Evolutionary conservation across 2,888 invertebrate genomes (phyloP).

Genomic region (Chirona hameri): DNA sequence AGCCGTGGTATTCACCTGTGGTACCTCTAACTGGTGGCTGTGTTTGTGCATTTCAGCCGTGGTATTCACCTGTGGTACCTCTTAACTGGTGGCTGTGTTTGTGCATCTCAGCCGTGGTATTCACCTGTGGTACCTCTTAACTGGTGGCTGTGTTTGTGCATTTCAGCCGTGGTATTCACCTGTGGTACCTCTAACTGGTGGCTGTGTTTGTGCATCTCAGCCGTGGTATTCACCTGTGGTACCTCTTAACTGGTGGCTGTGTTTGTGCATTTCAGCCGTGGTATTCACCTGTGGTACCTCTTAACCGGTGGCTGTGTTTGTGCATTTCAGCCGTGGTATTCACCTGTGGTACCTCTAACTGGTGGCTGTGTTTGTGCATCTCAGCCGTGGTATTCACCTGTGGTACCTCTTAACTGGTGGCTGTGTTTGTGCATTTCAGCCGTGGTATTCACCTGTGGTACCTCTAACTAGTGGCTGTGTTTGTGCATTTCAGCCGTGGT

Average conservation of each 20-base stretch:
- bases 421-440: too few relatives aligned
- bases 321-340: constrained; percentile 56
- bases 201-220: too few relatives aligned
- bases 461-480: too few relatives aligned
- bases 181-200: too few relatives aligned
- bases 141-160: too few relatives aligned
- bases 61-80: constrained; percentile 62
- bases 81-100: too few relatives aligned
- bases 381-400: constrained; percentile 57
- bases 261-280: constrained; percentile 55
- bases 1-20: constrained; percentile 59
- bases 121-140: constrained; percentile 62
- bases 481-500: constrained; percentile 55
- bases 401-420: too few relatives aligned
- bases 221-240: constrained; percentile 58
- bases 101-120: constrained; percentile 57
- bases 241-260: too few relatives aligned
- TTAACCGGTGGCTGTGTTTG: too few relatives aligned
- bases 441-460: constrained; percentile 60
- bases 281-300: constrained; percentile 62
- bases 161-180: constrained; percentile 56
- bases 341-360: constrained; percentile 64
- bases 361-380: too few relatives aligned
- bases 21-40: too few relatives aligned
- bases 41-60: constrained; percentile 54